phyloP scores from a whole-genome alignment of 2,888 invertebrate species.

The Eristalis pertinax region DNA sequence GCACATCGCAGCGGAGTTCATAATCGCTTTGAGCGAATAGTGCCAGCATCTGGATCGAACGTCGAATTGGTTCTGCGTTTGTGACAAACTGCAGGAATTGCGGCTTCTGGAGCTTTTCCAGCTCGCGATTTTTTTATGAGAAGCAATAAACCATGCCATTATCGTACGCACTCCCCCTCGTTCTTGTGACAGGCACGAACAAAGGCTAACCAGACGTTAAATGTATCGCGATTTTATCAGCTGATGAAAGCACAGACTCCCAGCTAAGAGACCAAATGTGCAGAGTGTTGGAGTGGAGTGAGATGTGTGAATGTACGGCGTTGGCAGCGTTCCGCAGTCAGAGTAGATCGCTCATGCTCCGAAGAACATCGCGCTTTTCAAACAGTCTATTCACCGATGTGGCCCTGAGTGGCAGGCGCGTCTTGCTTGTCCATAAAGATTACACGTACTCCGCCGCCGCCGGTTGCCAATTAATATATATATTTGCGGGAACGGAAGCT shows the following conservation, averaged over 20 bases:
- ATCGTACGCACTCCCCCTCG: constrained; percentile 47
- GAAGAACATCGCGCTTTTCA: constrained; percentile 53
- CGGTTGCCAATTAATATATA: constrained; percentile 33
- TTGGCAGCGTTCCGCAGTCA: constrained; percentile 39
- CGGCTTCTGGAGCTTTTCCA: constrained; percentile 34
- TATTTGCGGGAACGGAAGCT: constrained; percentile 44
- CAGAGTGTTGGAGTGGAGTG: constrained; percentile 34
- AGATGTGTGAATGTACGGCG: constrained; percentile 5
- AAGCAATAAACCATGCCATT: constrained; percentile 49
- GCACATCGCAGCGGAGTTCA: constrained; percentile 40
- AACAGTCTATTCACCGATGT: constrained; percentile 57
- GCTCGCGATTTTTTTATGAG: constrained; percentile 39
- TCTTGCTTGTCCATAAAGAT: constrained; percentile 49
- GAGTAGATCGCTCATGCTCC: constrained; percentile 42
- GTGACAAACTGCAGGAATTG: constrained; percentile 51
- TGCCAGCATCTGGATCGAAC: constrained; percentile 21
- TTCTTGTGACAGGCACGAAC: constrained; percentile 46
- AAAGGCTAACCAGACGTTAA: constrained; percentile 1
- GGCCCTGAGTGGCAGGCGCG: constrained; percentile 62
- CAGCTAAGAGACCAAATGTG: constrained; percentile 11
- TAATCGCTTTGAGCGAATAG: constrained; percentile 28
- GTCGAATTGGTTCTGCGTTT: constrained; percentile 58
- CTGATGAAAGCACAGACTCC: constrained; percentile 32
- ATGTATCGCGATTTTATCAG: constrained; percentile 62
- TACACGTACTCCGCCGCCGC: constrained; percentile 17